These are phyloP conservation scores for Oryzias curvinotus DNA, from an alignment of 2,113 vertebrate genomes.

Conservation along the genomic window DNA sequence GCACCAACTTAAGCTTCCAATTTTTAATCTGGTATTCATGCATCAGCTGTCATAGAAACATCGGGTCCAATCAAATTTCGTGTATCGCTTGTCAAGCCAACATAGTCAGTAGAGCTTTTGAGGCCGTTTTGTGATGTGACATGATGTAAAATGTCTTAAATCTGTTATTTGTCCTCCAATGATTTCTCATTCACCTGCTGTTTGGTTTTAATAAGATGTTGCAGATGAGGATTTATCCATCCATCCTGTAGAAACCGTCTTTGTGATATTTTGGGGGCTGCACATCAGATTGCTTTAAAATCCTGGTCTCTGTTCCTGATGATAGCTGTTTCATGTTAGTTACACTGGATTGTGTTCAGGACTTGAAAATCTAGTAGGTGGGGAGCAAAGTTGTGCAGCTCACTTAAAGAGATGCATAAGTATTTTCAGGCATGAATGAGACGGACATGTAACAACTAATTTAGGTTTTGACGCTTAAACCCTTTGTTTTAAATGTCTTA, in stretches of 20 bases:
- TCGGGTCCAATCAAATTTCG: conserved; percentile 37
- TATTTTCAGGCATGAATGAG: conserved; percentile 5
- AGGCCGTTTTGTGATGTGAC: conserved; percentile 4
- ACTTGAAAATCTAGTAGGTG: neutral
- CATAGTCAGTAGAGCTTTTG: conserved; percentile 25
- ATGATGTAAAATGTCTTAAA: no score
- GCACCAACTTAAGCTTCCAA: conserved; percentile 19
- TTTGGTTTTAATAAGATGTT: no score
- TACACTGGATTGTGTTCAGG: no score
- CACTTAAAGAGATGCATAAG: conserved; percentile 13
- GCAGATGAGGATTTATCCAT: no score
- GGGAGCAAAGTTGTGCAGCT: conserved; percentile 17
- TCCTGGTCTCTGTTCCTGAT: no score
- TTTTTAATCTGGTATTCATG: conserved; percentile 35
- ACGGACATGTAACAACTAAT: neutral
- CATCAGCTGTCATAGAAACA: conserved; percentile 41
- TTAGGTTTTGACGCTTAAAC: neutral
- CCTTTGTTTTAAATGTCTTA: neutral
- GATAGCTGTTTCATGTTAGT: no score
- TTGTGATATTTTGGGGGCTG: no score
- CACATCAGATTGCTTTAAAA: no score
- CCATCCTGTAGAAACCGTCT: no score
- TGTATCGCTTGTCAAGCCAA: conserved; percentile 35
- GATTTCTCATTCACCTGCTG: no score
- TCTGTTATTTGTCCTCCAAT: no score